Evolutionary conservation across 2,888 invertebrate genomes (phyloP).

Genomic region (Nomada flava): DNA sequence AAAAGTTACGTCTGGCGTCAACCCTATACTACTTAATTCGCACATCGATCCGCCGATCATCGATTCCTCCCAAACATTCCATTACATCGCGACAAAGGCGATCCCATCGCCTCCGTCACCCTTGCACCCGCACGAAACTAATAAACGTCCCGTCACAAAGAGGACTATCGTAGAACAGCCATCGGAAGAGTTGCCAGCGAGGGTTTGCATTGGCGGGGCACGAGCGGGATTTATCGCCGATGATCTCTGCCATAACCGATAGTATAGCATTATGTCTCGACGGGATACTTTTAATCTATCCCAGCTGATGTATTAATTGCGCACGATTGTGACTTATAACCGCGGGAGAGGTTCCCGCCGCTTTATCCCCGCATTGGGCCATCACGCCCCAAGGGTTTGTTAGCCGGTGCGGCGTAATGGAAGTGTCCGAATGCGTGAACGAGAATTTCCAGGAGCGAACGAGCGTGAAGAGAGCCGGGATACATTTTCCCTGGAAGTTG

Average conservation of each 20-base stretch:
- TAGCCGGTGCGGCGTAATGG: slow-evolving; percentile 31
- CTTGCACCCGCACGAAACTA: neutral
- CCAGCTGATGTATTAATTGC: slow-evolving; percentile 49
- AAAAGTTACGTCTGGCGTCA: no score
- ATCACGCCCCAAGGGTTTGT: slow-evolving; percentile 32
- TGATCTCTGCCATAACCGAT: slow-evolving; percentile 47
- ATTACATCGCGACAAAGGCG: no score
- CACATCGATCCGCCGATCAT: no score
- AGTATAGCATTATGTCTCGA: slow-evolving; percentile 15
- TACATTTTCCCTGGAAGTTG: slow-evolving; percentile 26
- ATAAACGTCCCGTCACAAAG: neutral
- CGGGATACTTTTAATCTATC: slow-evolving; percentile 34
- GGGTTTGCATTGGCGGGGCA: slow-evolving; percentile 15
- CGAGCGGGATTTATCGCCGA: slow-evolving; percentile 37
- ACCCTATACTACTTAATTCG: no score
- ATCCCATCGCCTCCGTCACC: no score
- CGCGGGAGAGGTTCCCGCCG: neutral
- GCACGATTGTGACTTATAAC: slow-evolving; percentile 40
- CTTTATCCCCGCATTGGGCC: slow-evolving; percentile 28
- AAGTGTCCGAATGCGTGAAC: slow-evolving; percentile 49
- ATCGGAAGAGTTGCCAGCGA: neutral
- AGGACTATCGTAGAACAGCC: neutral
- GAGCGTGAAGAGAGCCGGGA: slow-evolving; percentile 20
- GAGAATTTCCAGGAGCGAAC: slow-evolving; percentile 49
- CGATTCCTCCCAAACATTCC: no score